These are phyloP conservation scores for Lithobates pipiens DNA, from an alignment of 2,797 vertebrate genomes.

Conservation along the genomic window DNA sequence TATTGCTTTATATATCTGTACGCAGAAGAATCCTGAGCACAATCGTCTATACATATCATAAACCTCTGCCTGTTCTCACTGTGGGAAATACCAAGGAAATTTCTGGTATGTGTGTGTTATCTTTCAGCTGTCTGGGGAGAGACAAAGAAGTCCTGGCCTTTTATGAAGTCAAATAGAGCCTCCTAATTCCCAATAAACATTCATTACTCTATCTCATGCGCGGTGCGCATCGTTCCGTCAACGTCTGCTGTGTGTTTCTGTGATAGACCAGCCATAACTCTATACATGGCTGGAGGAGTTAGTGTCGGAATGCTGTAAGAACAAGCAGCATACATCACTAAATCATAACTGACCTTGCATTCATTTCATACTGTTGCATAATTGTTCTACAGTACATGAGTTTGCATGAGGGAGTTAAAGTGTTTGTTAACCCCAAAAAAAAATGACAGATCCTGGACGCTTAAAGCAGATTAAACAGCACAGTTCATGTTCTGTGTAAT, in stretches of 20 bases:
- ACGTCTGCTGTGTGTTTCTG: slow-evolving; percentile 19
- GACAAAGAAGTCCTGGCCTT: slow-evolving; percentile 29
- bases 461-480: too few relatives aligned
- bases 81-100: slow-evolving; percentile 47
- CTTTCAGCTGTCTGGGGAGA: slow-evolving; percentile 36
- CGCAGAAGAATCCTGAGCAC: not conserved
- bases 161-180: slow-evolving; percentile 36
- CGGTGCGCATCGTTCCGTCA: slow-evolving; percentile 4
- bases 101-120: slow-evolving; percentile 41
- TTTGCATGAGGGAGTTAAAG: not conserved
- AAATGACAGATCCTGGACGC: too few relatives aligned
- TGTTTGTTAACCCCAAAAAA: too few relatives aligned
- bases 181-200: slow-evolving; percentile 46
- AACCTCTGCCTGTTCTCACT: slow-evolving; percentile 34
- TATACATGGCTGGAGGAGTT: slow-evolving; percentile 3
- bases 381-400: not conserved
- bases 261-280: slow-evolving; percentile 22
- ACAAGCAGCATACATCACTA: slow-evolving; percentile 14
- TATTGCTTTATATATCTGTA: not conserved
- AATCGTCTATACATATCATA: slow-evolving; percentile 6
- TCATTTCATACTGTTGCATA: slow-evolving; percentile 1
- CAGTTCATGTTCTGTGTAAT: too few relatives aligned
- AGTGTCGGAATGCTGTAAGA: slow-evolving; percentile 1
- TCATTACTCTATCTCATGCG: slow-evolving; percentile 35
- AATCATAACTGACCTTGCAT: slow-evolving; percentile 32